Evolutionary conservation across 2,888 invertebrate genomes (phyloP), one percentile per base, ranked within the genome.

Genomic region (Dolichomitus sp.): DNA sequence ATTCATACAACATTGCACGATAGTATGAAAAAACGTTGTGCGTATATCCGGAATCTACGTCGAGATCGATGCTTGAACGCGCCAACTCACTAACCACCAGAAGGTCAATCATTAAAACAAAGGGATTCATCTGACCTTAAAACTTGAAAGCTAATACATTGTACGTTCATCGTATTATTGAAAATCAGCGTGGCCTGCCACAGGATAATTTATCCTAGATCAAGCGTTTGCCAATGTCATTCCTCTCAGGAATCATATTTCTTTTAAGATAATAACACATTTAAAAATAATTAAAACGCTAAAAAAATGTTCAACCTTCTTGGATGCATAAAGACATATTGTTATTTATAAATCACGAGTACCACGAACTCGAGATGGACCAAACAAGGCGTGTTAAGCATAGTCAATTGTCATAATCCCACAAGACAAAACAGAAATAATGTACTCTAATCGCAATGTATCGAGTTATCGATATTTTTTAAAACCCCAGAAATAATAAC

Each of bases 371-470:
- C 63, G 74, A 50, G 33, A 76, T 40, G 59, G 72, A 81, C 75
- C 81, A 75, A 75, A 79, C 45, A 19, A 6, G 27, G 59, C 27
- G 76, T 27, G 48, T 73, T 50, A 4, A 79, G 59, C 65, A 74
- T 79, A 69, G 74, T 77, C 77, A 82, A 79, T 82, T 82, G 70
- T 82, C 45, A 70, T 79, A 65, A 72, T 7, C 23, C 4, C 23
- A 52, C 40, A 40, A 57, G 59, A 52, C 27, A 19, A 50, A 59
- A 52, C 27, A 50, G 27, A 65, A 48, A 68, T 37, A 40, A 68
- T 33, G 6, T 33, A 33, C 17, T 6, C 17, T 37, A 54, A 54
- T 54, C 54, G 7, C 23, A 12, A 23, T 14, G 23, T 23, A 23
- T 27, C 12, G 27, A 23, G 12, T 54, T 23, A 23, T 5, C 2